Conservation (phyloP, 1,140 invertebrate species). For the Drosophila setifemur region DNA sequence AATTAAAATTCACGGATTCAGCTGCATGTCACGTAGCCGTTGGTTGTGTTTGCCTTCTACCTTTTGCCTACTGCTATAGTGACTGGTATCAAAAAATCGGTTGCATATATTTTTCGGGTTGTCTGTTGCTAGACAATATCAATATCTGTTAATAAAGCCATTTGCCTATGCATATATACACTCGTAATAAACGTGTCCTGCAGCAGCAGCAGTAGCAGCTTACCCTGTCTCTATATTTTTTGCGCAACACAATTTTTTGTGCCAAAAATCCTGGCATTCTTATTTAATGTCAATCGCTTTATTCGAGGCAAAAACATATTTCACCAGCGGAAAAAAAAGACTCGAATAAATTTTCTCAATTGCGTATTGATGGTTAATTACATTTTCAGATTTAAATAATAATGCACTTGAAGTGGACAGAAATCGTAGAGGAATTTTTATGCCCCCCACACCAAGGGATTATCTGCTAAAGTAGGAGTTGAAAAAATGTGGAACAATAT, state of each 20-base stretch:
- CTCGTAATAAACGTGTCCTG: constrained; percentile 55
- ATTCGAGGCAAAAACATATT: constrained; percentile 13
- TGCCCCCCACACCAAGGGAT: no score
- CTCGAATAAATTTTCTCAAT: constrained; percentile 30
- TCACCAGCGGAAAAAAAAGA: constrained; percentile 18
- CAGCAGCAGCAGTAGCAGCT: neutral
- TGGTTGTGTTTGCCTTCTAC: constrained; percentile 11
- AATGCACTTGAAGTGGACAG: constrained; percentile 1
- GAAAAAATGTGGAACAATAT: no score
- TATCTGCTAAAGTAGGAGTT: constrained; percentile 25
- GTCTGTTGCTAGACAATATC: constrained; percentile 11
- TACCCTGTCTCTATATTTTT: constrained; percentile 27
- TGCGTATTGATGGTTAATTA: constrained; percentile 47
- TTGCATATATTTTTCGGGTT: constrained; percentile 45
- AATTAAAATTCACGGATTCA: constrained; percentile 72
- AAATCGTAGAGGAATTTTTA: constrained; percentile 10
- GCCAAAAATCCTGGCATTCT: constrained; percentile 16
- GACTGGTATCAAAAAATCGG: no score
- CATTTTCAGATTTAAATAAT: constrained; percentile 46
- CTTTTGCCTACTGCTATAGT: constrained; percentile 13
- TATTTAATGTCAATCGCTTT: constrained; percentile 56
- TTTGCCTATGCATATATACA: constrained; percentile 62
- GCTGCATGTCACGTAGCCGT: constrained; percentile 51
- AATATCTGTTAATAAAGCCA: constrained; percentile 66
- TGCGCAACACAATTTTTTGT: constrained; percentile 1